Conservation (phyloP, 2,888 invertebrate genomes). For the Papilio elwesi region DNA sequence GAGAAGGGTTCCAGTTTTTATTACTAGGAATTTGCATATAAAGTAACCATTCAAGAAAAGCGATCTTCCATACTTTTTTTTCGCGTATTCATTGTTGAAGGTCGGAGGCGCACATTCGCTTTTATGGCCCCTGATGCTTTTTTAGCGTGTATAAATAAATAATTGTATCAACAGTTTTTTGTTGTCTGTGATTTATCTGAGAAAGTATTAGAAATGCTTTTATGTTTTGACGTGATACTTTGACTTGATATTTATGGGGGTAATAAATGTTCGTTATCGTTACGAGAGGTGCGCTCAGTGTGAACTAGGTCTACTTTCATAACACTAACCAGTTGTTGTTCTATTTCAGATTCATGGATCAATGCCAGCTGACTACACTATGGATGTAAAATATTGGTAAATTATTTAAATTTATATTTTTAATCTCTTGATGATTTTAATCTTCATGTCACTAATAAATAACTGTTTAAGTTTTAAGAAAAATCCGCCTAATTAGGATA, state of each 20-base stretch:
- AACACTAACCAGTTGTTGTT: slow-evolving; percentile 51
- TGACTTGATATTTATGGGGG: slow-evolving; percentile 59
- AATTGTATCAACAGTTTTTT: slow-evolving; percentile 77
- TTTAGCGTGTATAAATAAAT: slow-evolving; percentile 76
- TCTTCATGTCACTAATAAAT: slow-evolving; percentile 4
- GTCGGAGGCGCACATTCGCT: slow-evolving; percentile 67
- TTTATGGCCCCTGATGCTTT: slow-evolving; percentile 79
- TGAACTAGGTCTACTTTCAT: slow-evolving; percentile 41
- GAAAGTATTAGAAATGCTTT: slow-evolving; percentile 54
- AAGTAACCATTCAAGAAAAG: slow-evolving; percentile 85
- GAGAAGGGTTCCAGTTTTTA: slow-evolving; percentile 83
- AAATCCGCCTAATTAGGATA: background rate
- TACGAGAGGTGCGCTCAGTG: slow-evolving; percentile 26
- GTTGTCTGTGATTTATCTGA: slow-evolving; percentile 67
- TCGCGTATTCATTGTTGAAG: slow-evolving; percentile 80
- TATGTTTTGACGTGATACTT: slow-evolving; percentile 62
- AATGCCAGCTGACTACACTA: slow-evolving; percentile 53
- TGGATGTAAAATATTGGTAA: slow-evolving; percentile 64
- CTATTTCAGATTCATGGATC: slow-evolving; percentile 68
- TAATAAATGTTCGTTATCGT: slow-evolving; percentile 53
- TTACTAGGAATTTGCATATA: slow-evolving; percentile 83
- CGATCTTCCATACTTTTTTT: slow-evolving; percentile 78
- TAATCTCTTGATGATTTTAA: slow-evolving; percentile 43
- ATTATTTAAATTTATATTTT: slow-evolving; percentile 43
- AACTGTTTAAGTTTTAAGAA: background rate